Evolutionary conservation across 1,140 invertebrate genomes (phyloP).

Genomic region (Drosophila repleta): DNA sequence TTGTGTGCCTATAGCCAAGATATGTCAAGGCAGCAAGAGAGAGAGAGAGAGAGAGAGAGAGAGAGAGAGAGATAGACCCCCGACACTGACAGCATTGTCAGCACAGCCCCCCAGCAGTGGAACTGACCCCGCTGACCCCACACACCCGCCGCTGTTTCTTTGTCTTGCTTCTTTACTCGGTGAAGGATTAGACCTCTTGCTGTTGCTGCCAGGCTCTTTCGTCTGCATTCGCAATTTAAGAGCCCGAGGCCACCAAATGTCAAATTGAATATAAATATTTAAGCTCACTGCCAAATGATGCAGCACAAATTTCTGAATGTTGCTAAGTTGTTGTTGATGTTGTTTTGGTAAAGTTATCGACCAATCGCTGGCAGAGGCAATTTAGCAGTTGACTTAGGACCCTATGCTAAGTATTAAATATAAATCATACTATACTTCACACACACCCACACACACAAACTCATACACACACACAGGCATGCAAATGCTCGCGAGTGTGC

Average conservation of each 20-base stretch:
- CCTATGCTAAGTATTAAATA: constrained; percentile 65
- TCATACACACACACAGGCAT: constrained; percentile 1
- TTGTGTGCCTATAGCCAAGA: constrained; percentile 68
- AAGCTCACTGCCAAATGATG: constrained; percentile 57
- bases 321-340: constrained; percentile 2
- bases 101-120: constrained; percentile 31
- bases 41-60: constrained; percentile 1
- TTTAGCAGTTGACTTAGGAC: constrained; percentile 76
- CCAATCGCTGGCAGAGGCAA: constrained; percentile 58
- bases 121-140: constrained; percentile 5
- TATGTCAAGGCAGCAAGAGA: constrained; percentile 56
- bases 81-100: constrained; percentile 51
- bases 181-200: constrained; percentile 25
- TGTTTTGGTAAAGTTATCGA: constrained; percentile 44
- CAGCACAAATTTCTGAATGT: constrained; percentile 54
- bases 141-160: background rate
- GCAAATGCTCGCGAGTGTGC: constrained; percentile 23
- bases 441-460: constrained; percentile 6
- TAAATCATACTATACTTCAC: constrained; percentile 45
- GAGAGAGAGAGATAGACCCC: constrained; percentile 16
- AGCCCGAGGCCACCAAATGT: constrained; percentile 62
- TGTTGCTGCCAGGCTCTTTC: constrained; percentile 22
- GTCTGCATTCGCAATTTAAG: constrained; percentile 34
- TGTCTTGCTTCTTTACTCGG: constrained; percentile 25
- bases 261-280: constrained; percentile 79